phyloP scores from a whole-genome alignment of 2,888 invertebrate species.

The Acronicta alni region DNA sequence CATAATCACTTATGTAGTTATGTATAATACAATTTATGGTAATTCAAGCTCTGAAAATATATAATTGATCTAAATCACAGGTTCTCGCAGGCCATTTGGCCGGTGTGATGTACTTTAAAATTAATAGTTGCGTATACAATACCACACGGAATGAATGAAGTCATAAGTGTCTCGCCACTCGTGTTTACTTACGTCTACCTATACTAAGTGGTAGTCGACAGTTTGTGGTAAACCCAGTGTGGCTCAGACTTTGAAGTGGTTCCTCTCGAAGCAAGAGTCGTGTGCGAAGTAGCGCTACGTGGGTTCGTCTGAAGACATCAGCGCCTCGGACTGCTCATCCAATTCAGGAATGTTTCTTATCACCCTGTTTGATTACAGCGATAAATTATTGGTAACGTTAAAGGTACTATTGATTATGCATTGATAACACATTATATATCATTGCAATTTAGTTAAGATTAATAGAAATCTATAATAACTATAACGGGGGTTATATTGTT shows the following conservation, averaged over 20 bases:
- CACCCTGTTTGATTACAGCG: constrained; percentile 63
- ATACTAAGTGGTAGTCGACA: constrained; percentile 31
- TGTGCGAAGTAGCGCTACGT: constrained; percentile 74
- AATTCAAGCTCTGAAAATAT: constrained; percentile 38
- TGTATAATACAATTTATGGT: constrained; percentile 19
- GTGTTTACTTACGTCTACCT: constrained; percentile 40
- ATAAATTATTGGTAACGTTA: constrained; percentile 9
- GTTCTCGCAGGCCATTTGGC: constrained; percentile 16
- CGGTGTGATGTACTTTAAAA: constrained; percentile 42
- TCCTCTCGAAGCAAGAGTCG: constrained; percentile 51
- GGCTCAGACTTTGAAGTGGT: constrained; percentile 60
- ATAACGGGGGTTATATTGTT: too few species aligned
- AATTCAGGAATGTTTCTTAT: constrained; percentile 87
- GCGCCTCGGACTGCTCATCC: constrained; percentile 90
- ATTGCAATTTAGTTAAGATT: too few species aligned
- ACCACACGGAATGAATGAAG: constrained; percentile 51
- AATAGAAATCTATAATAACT: too few species aligned
- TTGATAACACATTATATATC: too few species aligned
- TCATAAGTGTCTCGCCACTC: constrained; percentile 31
- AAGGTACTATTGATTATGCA: too few species aligned
- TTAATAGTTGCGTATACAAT: constrained; percentile 45
- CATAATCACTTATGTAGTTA: constrained; percentile 12
- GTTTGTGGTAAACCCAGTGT: constrained; percentile 33
- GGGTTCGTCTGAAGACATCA: constrained; percentile 87
- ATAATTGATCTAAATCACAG: constrained; percentile 47